Conservation (phyloP, 2,113 vertebrate species). For the Pyxicephalus adspersus region DNA sequence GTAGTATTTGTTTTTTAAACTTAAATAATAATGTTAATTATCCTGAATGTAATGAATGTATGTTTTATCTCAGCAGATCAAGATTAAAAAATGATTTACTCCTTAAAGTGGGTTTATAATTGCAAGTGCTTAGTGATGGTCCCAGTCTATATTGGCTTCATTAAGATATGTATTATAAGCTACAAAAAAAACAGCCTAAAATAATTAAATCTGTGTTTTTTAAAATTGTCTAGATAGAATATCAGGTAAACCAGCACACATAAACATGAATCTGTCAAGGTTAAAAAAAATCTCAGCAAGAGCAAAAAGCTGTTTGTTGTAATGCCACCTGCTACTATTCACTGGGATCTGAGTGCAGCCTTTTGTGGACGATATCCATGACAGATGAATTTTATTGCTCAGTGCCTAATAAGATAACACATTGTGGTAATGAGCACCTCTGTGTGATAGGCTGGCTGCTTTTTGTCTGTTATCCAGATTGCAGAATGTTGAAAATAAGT, state of each 20-base stretch:
- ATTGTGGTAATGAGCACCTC: slow-evolving; percentile 30
- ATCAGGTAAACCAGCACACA: slow-evolving; percentile 9
- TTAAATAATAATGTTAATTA: too few relatives aligned
- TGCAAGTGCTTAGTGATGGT: too few relatives aligned
- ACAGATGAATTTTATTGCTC: slow-evolving; percentile 21
- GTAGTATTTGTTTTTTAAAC: too few relatives aligned
- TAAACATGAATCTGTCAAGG: neutral
- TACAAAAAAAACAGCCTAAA: neutral
- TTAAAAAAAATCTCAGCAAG: neutral
- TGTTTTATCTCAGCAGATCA: too few relatives aligned
- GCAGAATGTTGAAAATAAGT: slow-evolving; percentile 17
- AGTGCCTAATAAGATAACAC: slow-evolving; percentile 18
- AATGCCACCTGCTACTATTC: slow-evolving; percentile 38
- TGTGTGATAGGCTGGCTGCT: neutral
- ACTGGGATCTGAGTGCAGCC: slow-evolving; percentile 11
- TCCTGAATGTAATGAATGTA: too few relatives aligned
- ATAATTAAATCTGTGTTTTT: neutral
- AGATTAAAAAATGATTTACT: too few relatives aligned
- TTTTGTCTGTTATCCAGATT: neutral
- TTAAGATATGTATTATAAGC: neutral
- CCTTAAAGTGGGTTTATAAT: too few relatives aligned
- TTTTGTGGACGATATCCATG: neutral
- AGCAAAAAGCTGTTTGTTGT: slow-evolving; percentile 14
- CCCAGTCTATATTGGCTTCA: neutral
- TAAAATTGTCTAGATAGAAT: neutral